These are phyloP conservation scores for Typhlichthys eigenmanni DNA, from an alignment of 2,797 vertebrate genomes.

Conservation along the genomic window DNA sequence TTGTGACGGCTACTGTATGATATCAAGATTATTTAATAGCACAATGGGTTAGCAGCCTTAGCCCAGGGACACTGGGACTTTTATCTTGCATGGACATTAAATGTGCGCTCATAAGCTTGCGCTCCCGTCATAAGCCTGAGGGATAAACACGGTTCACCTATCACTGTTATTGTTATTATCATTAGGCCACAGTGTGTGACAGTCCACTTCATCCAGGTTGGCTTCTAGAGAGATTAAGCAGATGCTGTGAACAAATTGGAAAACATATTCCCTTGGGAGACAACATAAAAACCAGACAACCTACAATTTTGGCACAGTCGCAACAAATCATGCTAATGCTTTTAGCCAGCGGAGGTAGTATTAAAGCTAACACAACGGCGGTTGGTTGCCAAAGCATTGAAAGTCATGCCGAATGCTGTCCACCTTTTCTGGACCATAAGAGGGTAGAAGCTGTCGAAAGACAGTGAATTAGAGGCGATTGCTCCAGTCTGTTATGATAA, in stretches of 20 bases:
- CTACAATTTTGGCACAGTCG: constrained; percentile 34
- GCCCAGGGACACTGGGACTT: constrained; percentile 6
- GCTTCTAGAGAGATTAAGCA: constrained; percentile 67
- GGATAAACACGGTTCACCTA: constrained; percentile 63
- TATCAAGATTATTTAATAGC: constrained; percentile 33
- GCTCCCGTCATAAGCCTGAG: constrained; percentile 34
- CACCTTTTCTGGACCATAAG: constrained; percentile 8
- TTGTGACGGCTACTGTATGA: constrained; percentile 26
- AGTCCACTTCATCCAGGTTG: constrained; percentile 63
- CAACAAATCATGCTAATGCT: constrained; percentile 43
- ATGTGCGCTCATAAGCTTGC: constrained; percentile 45
- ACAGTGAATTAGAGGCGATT: constrained; percentile 41
- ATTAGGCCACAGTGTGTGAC: constrained; percentile 56
- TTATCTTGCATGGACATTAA: constrained; percentile 44
- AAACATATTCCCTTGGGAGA: constrained; percentile 58
- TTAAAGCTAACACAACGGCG: constrained; percentile 29
- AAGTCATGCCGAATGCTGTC: not conserved
- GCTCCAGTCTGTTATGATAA: constrained; percentile 53
- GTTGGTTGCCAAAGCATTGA: constrained; percentile 30
- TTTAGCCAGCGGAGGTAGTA: constrained; percentile 34
- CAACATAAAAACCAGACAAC: constrained; percentile 19
- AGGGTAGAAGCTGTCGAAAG: constrained; percentile 28
- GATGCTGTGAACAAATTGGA: constrained; percentile 66
- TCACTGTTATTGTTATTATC: constrained; percentile 66
- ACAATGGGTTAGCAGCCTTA: constrained; percentile 8